Percentiles rank a stretch among this genome's conserved stretches.
phyloP scores from a whole-genome alignment of 1,140 invertebrate genomes.

The Leptoteleia sp. region DNA sequence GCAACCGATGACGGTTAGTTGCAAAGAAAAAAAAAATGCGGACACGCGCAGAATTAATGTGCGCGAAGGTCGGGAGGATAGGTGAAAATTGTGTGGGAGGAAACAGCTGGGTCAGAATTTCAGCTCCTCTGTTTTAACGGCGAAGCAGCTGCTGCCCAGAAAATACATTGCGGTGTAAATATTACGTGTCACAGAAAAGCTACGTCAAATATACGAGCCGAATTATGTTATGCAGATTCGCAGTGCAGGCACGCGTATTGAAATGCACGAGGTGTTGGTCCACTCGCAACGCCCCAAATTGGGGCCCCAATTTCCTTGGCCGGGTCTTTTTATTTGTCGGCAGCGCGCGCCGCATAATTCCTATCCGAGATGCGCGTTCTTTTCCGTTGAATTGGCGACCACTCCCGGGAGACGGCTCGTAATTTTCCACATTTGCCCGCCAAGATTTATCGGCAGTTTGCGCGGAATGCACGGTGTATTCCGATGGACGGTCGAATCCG shows the following conservation, averaged over 20 bases:
- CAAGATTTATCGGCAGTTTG: conserved; percentile 33
- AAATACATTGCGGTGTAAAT: conserved; percentile 51
- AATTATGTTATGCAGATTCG: conserved; percentile 42
- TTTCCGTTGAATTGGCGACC: conserved; percentile 12
- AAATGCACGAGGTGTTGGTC: conserved; percentile 23
- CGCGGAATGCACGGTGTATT: no score
- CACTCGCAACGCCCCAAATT: conserved; percentile 8
- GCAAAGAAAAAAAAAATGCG: conserved; percentile 28
- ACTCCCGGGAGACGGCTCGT: conserved; percentile 24
- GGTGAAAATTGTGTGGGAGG: conserved; percentile 50
- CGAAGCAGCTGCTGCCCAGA: conserved; percentile 40
- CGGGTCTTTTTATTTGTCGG: conserved; percentile 7
- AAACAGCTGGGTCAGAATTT: conserved; percentile 45
- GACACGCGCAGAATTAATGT: conserved; percentile 40
- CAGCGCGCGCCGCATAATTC: conserved; percentile 2
- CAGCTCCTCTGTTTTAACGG: conserved; percentile 46
- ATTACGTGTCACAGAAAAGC: conserved; percentile 48
- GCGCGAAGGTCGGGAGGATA: conserved; percentile 39
- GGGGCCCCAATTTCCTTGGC: conserved; percentile 18
- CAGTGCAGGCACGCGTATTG: conserved; percentile 18
- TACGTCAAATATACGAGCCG: conserved; percentile 33
- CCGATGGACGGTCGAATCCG: conserved; percentile 10
- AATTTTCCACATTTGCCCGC: conserved; percentile 26
- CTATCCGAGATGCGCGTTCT: conserved; percentile 3
- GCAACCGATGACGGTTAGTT: conserved; percentile 40